phyloP scores from a whole-genome alignment of 2,888 invertebrate genomes.

The Coremacera marginata region DNA sequence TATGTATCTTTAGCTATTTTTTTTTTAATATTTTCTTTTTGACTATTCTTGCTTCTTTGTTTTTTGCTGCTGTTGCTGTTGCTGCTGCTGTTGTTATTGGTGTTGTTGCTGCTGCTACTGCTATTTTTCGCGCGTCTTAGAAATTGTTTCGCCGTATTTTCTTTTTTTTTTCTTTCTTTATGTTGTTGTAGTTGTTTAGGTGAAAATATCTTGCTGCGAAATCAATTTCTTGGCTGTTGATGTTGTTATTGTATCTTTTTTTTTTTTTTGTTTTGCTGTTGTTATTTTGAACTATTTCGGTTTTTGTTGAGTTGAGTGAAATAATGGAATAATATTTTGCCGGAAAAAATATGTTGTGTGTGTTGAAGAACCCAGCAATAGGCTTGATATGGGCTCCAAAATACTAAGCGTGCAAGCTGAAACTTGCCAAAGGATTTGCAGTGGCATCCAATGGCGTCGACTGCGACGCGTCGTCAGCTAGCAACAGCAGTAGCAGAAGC shows the following conservation, averaged over 20 bases:
- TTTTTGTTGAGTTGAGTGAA: slow-evolving; percentile 44
- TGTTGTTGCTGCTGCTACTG: too few relatives aligned
- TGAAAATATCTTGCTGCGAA: slow-evolving; percentile 19
- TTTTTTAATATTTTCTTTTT: not conserved
- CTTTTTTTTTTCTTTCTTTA: not conserved
- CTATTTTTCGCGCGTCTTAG: not conserved
- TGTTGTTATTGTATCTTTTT: slow-evolving; percentile 24
- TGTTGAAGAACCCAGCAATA: slow-evolving; percentile 59
- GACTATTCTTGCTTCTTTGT: slow-evolving; percentile 17
- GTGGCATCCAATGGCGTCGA: slow-evolving; percentile 33
- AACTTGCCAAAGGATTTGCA: slow-evolving; percentile 45
- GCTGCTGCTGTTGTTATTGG: too few relatives aligned
- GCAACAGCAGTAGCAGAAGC: not conserved
- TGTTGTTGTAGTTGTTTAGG: slow-evolving; percentile 19
- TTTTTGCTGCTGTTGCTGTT: slow-evolving; percentile 32
- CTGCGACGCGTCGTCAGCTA: slow-evolving; percentile 26
- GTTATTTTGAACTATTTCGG: slow-evolving; percentile 17
- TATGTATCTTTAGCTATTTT: too few relatives aligned
- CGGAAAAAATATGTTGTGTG: slow-evolving; percentile 57
- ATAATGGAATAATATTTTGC: slow-evolving; percentile 55
- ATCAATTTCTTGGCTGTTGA: slow-evolving; percentile 23
- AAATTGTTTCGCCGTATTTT: slow-evolving; percentile 1
- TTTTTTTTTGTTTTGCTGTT: slow-evolving; percentile 27
- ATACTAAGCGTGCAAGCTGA: slow-evolving; percentile 59
- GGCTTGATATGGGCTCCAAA: slow-evolving; percentile 67